These are phyloP conservation scores for Mustela nigripes DNA, from an alignment of 2,113 vertebrate species.

Conservation along the genomic window DNA sequence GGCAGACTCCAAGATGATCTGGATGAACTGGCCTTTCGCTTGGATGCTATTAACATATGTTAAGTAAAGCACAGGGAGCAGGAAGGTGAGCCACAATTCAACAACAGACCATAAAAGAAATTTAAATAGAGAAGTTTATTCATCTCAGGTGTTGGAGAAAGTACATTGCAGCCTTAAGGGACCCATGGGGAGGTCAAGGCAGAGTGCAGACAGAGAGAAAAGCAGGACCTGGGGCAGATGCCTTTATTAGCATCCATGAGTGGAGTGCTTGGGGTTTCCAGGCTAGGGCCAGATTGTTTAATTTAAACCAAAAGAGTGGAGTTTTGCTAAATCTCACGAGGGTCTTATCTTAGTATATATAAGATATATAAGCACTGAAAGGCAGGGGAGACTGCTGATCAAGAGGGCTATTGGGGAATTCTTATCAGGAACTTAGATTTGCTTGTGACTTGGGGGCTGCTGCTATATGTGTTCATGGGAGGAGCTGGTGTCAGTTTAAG, in stretches of 20 bases:
- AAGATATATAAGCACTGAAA: neutral
- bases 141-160: neutral
- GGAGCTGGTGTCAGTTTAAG: neutral
- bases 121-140: neutral
- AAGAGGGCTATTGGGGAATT: neutral
- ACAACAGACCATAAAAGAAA: neutral
- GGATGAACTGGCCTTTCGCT: neutral
- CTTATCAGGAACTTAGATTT: neutral
- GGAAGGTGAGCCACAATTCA: neutral
- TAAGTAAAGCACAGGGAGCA: neutral
- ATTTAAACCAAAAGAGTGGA: neutral
- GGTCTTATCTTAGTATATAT: neutral
- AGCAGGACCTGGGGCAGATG: neutral
- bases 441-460: neutral
- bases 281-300: neutral
- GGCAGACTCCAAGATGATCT: neutral
- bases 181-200: neutral
- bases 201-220: neutral
- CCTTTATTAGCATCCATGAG: neutral
- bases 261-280: neutral
- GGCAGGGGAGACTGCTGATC: neutral
- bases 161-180: neutral
- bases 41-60: neutral
- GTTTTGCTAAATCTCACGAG: neutral
- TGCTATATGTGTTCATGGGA: neutral